These are phyloP conservation scores for Lepidotrigona ventralis DNA, from an alignment of 1,140 invertebrate genomes.

Conservation along the genomic window DNA sequence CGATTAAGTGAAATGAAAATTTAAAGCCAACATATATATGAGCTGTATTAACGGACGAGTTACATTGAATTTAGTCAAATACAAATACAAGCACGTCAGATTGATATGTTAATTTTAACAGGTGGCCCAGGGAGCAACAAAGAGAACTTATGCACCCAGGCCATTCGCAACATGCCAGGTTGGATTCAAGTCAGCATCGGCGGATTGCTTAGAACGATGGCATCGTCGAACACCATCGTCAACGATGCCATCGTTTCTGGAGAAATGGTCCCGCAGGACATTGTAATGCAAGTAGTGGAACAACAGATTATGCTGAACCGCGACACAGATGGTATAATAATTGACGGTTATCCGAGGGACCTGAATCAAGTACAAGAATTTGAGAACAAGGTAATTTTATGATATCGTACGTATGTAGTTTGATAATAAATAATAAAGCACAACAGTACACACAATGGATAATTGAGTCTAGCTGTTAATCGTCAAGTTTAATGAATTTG, in stretches of 20 bases:
- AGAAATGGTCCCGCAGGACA: constrained; percentile 88
- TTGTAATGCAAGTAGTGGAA: constrained; percentile 85
- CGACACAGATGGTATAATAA: constrained; percentile 86
- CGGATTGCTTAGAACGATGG: constrained; percentile 84
- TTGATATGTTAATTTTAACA: constrained; percentile 52
- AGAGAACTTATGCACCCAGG: constrained; percentile 85
- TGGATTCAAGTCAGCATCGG: constrained; percentile 90
- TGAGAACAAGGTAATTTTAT: constrained; percentile 87
- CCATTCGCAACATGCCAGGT: constrained; percentile 83
- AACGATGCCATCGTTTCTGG: constrained; percentile 88
- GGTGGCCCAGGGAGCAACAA: constrained; percentile 91
- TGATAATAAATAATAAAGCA: too few species aligned
- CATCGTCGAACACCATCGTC: constrained; percentile 81
- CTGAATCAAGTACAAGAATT: constrained; percentile 91
- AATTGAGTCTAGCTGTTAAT: background rate
- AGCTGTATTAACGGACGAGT: background rate
- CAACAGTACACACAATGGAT: background rate
- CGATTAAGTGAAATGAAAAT: too few species aligned
- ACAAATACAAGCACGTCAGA: background rate
- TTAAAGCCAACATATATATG: background rate
- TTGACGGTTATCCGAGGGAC: constrained; percentile 95
- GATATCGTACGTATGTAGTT: background rate
- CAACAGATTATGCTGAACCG: constrained; percentile 81
- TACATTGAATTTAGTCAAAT: background rate
- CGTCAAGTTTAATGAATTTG: background rate